Percentiles rank a stretch among this genome's conserved stretches.
Conservation (phyloP, 2,113 vertebrate genomes). For the Pithys albifrons region DNA sequence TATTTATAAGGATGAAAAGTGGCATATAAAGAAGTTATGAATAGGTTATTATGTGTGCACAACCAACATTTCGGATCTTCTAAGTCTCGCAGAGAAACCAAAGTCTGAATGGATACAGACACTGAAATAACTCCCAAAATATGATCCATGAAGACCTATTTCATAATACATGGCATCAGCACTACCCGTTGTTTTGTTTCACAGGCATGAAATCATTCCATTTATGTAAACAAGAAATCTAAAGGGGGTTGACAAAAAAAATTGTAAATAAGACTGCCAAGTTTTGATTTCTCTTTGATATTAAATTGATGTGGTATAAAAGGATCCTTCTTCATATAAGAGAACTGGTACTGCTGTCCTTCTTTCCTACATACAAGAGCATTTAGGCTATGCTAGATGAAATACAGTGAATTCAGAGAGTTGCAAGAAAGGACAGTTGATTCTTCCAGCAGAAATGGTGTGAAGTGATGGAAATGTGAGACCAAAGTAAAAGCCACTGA, state of each 20-base stretch:
- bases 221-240: background rate
- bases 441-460: background rate
- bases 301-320: background rate
- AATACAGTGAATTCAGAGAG: background rate
- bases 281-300: background rate
- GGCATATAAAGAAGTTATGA: constrained; percentile 48
- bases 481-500: background rate
- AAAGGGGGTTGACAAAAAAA: background rate
- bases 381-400: background rate
- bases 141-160: background rate
- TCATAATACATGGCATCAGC: background rate
- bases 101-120: background rate
- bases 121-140: background rate
- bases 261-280: background rate
- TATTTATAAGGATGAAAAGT: constrained; percentile 52
- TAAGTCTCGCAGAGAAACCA: background rate
- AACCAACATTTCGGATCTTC: constrained; percentile 1
- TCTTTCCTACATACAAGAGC: background rate
- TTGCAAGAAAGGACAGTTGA: background rate
- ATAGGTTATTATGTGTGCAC: constrained; percentile 42
- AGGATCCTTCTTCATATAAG: background rate
- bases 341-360: background rate
- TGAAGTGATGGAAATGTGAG: background rate
- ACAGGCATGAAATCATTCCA: background rate
- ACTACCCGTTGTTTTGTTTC: background rate